Evolutionary conservation across 2,797 vertebrate species (phyloP), one percentile per base, ranked within the genome.

Genomic region (Acrocephalus scirpaceus): DNA sequence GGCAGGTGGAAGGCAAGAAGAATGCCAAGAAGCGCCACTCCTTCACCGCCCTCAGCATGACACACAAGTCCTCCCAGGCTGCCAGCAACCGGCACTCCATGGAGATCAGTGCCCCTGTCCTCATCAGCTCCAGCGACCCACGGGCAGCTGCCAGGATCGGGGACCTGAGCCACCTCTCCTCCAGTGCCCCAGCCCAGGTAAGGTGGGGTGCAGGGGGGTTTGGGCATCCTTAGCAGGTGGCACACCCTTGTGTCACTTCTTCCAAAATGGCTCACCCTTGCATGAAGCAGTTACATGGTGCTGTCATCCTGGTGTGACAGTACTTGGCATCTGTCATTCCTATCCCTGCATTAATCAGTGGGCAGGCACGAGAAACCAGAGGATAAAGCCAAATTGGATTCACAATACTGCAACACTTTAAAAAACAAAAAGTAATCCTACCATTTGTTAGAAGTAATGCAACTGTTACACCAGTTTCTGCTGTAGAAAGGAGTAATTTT

Each of bases 11-110:
- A 64, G 98, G 99, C 94, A 99, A 99, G 98, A 99, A 99, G 97
- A 99, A 99, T 2, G 96, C 99, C 93, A 99, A 99, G 98, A 99
- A 99, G 95, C 98, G 99, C 4, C 99, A 99, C 93, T 99, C 99
- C 58, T 99, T 99, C 97, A 99, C 99, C 0, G 99, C 99, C 1
- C 98, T 99, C 95, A 99, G 99, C n/a, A 98, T 99, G 98, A 99
- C 98, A 1, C 99, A 99, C 98, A 98, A 99, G 90, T 98, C 99
- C 11, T 98, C 99, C 10, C 99, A 99, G 94, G 98, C 98, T 0
- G 81, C 99, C 90, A 99, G 99, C 98, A 99, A 99, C 97, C 98
- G 99, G 86, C 99, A 99, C 97, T 99, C 99, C 94, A 99, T 99
- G 99, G 99, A 99, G 97, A 99, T 99, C 97, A 99, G 99, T 1